These are phyloP conservation scores for Embidobia sp. DNA, from an alignment of 2,888 invertebrate genomes.

Conservation along the genomic window DNA sequence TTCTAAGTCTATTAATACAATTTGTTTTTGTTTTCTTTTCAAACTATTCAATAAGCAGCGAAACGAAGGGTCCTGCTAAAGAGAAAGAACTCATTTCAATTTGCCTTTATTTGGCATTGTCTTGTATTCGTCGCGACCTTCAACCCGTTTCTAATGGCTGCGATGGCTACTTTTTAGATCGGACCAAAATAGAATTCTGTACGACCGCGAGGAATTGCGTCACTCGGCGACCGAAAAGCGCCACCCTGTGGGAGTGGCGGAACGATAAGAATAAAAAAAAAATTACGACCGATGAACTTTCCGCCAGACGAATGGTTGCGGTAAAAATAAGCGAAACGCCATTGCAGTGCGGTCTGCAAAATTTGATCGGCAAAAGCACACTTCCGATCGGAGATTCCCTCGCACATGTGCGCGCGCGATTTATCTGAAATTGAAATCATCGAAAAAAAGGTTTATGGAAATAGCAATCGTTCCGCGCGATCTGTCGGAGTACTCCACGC, in stretches of 20 bases:
- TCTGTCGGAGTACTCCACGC: constrained; percentile 22
- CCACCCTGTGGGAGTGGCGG: not conserved
- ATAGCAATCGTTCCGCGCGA: constrained; percentile 32
- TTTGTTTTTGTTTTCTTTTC: constrained; percentile 21
- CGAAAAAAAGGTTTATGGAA: constrained; percentile 38
- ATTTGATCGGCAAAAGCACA: constrained; percentile 2
- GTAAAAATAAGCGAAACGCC: not conserved
- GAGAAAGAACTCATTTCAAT: constrained; percentile 34
- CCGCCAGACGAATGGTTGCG: not conserved
- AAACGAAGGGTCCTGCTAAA: constrained; percentile 14
- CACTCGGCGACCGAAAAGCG: not conserved
- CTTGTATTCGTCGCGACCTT: constrained; percentile 29
- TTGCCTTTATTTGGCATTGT: constrained; percentile 31
- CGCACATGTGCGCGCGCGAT: constrained; percentile 6
- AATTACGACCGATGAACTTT: not conserved
- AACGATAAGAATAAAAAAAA: not conserved
- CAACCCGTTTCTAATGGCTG: constrained; percentile 33
- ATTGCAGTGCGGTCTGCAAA: constrained; percentile 10
- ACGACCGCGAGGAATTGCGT: too few relatives aligned
- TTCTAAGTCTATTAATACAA: constrained; percentile 30
- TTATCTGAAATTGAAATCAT: constrained; percentile 50
- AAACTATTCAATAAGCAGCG: not conserved
- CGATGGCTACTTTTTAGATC: constrained; percentile 1
- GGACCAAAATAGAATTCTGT: too few relatives aligned
- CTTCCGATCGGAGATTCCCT: constrained; percentile 14